Conservation (phyloP, 2,888 invertebrate species). For the Neocrepidodera transversa region DNA sequence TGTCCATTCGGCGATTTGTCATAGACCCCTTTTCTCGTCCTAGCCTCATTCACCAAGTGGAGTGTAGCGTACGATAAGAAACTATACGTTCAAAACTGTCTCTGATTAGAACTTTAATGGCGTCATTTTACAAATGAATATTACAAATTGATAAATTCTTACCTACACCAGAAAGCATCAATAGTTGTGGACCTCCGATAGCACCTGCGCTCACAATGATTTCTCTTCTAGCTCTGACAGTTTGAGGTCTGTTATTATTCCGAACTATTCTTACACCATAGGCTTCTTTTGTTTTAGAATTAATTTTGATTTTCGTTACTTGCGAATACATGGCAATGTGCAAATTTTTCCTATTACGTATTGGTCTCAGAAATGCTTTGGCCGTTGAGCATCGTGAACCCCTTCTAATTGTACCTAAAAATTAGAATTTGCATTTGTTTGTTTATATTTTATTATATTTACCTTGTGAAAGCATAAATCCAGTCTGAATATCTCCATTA, state of each 20-base stretch:
- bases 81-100: too few species aligned
- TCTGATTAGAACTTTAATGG: too few species aligned
- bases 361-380: conserved; percentile 85
- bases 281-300: conserved; percentile 72
- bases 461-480: conserved; percentile 87
- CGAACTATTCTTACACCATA: conserved; percentile 78
- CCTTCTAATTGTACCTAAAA: conserved; percentile 66
- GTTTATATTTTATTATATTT: conserved; percentile 51
- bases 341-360: conserved; percentile 77
- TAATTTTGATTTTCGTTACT: conserved; percentile 72
- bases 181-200: conserved; percentile 85
- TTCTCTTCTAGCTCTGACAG: conserved; percentile 78
- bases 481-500: conserved; percentile 83
- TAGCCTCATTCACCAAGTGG: too few species aligned
- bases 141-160: too few species aligned
- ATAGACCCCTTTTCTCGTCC: too few species aligned
- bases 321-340: conserved; percentile 82
- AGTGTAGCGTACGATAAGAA: too few species aligned
- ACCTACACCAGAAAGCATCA: conserved; percentile 87
- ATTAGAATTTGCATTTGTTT: neutral
- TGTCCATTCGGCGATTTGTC: too few species aligned
- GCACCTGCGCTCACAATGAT: conserved; percentile 88
- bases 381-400: conserved; percentile 88
- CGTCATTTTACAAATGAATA: too few species aligned
- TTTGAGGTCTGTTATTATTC: conserved; percentile 69